phyloP scores from a whole-genome alignment of 2,888 invertebrate species.

The Drepanosiphum platanoidis region DNA sequence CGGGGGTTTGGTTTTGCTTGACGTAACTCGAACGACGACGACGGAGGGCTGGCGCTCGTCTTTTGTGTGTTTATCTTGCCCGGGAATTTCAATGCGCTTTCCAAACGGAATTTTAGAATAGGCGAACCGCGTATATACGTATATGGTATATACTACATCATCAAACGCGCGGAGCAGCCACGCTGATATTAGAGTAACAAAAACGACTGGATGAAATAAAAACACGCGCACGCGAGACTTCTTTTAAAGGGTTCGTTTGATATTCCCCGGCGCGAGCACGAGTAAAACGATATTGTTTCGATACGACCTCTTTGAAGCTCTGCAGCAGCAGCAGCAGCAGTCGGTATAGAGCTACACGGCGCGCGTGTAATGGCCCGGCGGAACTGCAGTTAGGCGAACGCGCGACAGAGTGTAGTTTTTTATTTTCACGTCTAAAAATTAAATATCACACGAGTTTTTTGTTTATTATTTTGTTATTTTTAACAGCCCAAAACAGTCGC shows the following conservation, averaged over 20 bases:
- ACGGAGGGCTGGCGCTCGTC: conserved; percentile 16
- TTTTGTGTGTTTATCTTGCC: conserved; percentile 44
- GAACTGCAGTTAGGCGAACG: neutral
- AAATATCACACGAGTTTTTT: too few species aligned
- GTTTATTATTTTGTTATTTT: too few species aligned
- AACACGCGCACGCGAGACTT: too few species aligned
- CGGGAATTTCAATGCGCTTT: conserved; percentile 29
- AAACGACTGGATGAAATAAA: neutral
- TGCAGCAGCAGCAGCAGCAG: too few species aligned
- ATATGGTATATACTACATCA: too few species aligned
- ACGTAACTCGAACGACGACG: conserved; percentile 18
- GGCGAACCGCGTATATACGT: neutral
- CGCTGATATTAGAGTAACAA: neutral
- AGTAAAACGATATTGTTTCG: conserved; percentile 48
- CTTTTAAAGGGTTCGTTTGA: neutral
- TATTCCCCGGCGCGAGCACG: neutral
- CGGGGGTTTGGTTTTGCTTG: conserved; percentile 46
- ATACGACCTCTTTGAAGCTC: conserved; percentile 7
- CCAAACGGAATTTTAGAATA: conserved; percentile 28
- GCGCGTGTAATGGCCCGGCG: neutral
- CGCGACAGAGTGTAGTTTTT: neutral
- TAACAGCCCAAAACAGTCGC: too few species aligned
- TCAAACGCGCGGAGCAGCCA: neutral
- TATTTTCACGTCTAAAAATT: neutral
- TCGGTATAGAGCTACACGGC: neutral